phyloP scores from a whole-genome alignment of 2,113 vertebrate species.

The Cynopterus brachyotis region DNA sequence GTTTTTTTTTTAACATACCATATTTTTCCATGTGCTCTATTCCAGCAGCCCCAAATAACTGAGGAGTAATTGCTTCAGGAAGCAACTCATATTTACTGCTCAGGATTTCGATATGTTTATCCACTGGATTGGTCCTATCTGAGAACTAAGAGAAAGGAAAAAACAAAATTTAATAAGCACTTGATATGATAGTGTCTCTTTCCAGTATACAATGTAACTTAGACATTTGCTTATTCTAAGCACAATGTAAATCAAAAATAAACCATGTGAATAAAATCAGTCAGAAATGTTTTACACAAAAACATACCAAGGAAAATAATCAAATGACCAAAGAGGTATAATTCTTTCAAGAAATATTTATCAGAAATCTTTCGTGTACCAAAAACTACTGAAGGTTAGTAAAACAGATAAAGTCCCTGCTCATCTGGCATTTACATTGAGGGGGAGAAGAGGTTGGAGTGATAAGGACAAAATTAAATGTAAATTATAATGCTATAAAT shows the following conservation, averaged over 20 bases:
- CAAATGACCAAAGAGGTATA: neutral
- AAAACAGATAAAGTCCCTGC: neutral
- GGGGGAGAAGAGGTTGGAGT: neutral
- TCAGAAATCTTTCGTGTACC: neutral
- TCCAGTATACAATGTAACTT: neutral
- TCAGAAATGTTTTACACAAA: neutral
- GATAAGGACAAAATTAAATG: neutral
- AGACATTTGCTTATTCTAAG: slow-evolving; percentile 4
- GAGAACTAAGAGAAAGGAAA: slow-evolving; percentile 76
- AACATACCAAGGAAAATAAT: slow-evolving; percentile 14
- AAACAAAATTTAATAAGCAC: slow-evolving; percentile 18
- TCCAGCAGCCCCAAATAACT: slow-evolving; percentile 93
- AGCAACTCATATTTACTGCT: slow-evolving; percentile 87
- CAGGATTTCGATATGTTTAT: slow-evolving; percentile 94
- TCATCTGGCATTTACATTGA: neutral
- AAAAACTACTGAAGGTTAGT: neutral
- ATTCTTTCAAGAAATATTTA: slow-evolving; percentile 42
- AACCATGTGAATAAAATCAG: slow-evolving; percentile 10
- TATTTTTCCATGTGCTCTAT: slow-evolving; percentile 97
- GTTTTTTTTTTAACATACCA: slow-evolving; percentile 83
- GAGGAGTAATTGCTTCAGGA: slow-evolving; percentile 86
- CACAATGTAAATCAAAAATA: neutral
- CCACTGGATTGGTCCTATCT: slow-evolving; percentile 88
- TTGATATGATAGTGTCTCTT: neutral
- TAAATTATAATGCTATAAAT: neutral